Conservation (phyloP, 2,113 vertebrate genomes). For the Aptenodytes patagonicus region DNA sequence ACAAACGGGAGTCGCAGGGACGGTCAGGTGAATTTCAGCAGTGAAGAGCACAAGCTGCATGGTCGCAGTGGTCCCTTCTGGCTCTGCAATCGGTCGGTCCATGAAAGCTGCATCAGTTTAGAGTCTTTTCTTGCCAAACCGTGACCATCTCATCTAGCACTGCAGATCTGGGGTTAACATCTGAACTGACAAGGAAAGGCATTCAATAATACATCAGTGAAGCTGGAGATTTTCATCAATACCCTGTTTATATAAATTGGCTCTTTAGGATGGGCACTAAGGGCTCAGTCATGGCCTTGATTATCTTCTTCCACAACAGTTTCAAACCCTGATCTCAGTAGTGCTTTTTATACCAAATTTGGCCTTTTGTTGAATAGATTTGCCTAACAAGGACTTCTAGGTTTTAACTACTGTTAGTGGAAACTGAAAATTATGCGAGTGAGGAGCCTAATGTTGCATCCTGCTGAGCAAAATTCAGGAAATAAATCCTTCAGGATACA, state of each 20-base stretch:
- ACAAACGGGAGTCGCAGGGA: not conserved
- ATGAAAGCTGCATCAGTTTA: not conserved
- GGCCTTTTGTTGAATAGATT: not conserved
- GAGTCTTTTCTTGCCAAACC: not conserved
- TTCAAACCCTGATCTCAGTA: not conserved
- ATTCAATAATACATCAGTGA: not conserved
- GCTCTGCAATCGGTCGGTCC: not conserved
- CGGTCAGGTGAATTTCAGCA: fast-evolving
- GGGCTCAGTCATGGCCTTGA: not conserved
- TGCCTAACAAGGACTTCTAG: not conserved
- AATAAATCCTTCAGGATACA: not conserved
- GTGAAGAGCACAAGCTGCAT: not conserved
- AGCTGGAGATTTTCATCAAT: not conserved
- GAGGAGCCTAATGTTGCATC: not conserved
- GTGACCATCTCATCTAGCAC: not conserved
- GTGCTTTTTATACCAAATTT: not conserved
- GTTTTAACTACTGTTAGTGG: not conserved
- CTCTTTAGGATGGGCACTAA: not conserved
- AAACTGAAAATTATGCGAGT: not conserved
- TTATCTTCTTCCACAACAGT: not conserved
- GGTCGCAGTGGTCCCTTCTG: not conserved
- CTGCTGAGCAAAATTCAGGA: not conserved
- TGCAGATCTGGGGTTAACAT: not conserved
- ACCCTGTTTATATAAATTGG: not conserved
- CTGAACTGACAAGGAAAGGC: not conserved